These are phyloP conservation scores for Limenitis camilla DNA, from an alignment of 2,888 invertebrate genomes.

Conservation along the genomic window DNA sequence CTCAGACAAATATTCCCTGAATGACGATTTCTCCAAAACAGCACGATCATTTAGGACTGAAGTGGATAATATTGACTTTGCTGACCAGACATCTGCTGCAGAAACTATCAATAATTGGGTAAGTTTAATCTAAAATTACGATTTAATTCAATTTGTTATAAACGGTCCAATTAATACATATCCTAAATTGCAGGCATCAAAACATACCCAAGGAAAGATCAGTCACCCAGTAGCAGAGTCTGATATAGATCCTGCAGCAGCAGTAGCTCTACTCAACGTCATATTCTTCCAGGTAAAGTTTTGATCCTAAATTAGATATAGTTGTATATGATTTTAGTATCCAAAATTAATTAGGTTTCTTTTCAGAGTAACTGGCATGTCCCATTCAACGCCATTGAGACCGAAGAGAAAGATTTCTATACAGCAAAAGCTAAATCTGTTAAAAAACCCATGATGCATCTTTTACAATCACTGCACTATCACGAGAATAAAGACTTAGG, in stretches of 20 bases:
- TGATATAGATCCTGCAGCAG: slow-evolving; percentile 25
- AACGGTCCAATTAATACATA: no score
- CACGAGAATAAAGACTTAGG: no score
- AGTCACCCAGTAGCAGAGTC: slow-evolving; percentile 32
- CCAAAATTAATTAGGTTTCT: no score
- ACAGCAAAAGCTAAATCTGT: no score
- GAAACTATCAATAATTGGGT: slow-evolving; percentile 12
- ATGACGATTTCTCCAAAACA: slow-evolving; percentile 27
- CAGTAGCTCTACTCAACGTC: slow-evolving; percentile 39
- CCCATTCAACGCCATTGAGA: no score
- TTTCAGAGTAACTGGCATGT: no score
- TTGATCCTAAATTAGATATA: neutral
- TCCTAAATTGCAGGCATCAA: slow-evolving; percentile 36
- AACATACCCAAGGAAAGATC: slow-evolving; percentile 41
- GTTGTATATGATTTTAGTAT: no score
- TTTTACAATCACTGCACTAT: no score
- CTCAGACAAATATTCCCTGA: slow-evolving; percentile 25
- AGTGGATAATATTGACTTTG: slow-evolving; percentile 8
- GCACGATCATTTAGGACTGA: slow-evolving; percentile 28
- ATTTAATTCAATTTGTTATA: no score
- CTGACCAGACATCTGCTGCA: slow-evolving; percentile 1
- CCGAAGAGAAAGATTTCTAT: no score
- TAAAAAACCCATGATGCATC: no score
- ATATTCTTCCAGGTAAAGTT: slow-evolving; percentile 36
- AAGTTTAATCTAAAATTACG: slow-evolving; percentile 11